Conservation (phyloP, 2,113 vertebrate genomes). For the Psilopogon haemacephalus region DNA sequence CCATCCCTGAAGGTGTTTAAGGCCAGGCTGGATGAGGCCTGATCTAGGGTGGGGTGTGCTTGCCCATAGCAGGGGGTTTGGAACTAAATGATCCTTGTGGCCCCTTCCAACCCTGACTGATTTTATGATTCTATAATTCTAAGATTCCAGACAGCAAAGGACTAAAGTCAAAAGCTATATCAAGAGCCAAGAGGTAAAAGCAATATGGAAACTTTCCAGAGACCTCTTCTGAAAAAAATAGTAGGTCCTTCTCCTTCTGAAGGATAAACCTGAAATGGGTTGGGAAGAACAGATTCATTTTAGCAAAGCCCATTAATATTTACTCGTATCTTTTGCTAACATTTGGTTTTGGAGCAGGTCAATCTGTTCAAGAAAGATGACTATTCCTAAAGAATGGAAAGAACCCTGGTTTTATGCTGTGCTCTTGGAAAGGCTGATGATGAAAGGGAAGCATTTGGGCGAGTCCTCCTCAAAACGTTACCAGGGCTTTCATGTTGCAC, state of each 20-base stretch:
- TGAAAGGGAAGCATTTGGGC: neutral
- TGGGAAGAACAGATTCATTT: neutral
- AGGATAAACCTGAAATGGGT: neutral
- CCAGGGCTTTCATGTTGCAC: neutral
- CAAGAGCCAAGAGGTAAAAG: neutral
- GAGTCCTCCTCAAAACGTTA: neutral
- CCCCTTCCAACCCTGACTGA: too few relatives aligned
- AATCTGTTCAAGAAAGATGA: neutral
- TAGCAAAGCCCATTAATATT: neutral
- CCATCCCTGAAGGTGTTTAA: too few relatives aligned
- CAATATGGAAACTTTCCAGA: neutral
- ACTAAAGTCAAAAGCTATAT: neutral
- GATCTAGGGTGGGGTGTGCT: too few relatives aligned
- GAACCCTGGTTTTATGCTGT: neutral
- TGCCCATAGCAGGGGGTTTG: too few relatives aligned
- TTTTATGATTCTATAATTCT: too few relatives aligned
- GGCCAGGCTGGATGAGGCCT: too few relatives aligned
- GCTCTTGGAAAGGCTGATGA: neutral
- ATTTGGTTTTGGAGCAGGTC: neutral
- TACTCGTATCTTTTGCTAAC: neutral
- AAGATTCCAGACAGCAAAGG: neutral
- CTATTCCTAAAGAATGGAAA: neutral
- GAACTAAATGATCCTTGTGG: too few relatives aligned
- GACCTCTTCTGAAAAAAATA: neutral
- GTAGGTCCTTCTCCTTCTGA: neutral